Conservation (phyloP, 1,140 invertebrate species). For the Hypsibius dujardini region DNA sequence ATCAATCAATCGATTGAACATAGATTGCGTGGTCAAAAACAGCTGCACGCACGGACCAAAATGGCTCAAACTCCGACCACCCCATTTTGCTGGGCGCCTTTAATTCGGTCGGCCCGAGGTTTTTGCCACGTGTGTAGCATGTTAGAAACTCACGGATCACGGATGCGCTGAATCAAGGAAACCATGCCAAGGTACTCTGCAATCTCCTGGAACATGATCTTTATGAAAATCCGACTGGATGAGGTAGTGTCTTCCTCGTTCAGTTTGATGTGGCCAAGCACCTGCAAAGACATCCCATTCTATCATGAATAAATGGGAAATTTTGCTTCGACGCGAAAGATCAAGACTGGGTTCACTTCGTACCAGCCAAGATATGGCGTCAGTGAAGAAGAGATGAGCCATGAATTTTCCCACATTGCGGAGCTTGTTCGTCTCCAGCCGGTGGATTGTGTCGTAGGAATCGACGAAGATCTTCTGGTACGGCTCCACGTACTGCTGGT, state of each 20-base stretch:
- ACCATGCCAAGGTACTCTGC: constrained; percentile 84
- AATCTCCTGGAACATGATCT: constrained; percentile 88
- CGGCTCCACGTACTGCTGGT: constrained; percentile 68
- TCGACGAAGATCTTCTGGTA: constrained; percentile 90
- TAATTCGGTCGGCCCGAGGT: no score
- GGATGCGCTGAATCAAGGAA: constrained; percentile 71
- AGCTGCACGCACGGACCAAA: no score
- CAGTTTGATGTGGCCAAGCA: constrained; percentile 64
- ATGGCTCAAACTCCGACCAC: no score
- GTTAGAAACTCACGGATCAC: constrained; percentile 51
- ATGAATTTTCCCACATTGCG: constrained; percentile 97
- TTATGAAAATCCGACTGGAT: constrained; percentile 90
- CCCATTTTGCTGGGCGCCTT: no score
- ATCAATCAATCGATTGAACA: no score
- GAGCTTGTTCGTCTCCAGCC: constrained; percentile 85
- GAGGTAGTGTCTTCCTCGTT: constrained; percentile 95
- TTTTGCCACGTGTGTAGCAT: no score
- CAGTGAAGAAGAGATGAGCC: constrained; percentile 83
- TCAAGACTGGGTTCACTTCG: constrained; percentile 22
- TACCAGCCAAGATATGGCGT: constrained; percentile 81
- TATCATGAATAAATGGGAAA: not conserved
- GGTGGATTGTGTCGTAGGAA: constrained; percentile 74
- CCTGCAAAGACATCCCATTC: constrained; percentile 31
- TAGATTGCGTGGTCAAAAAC: no score
- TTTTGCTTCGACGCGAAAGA: no score